Conservation (phyloP, 2,113 vertebrate genomes). For the Uria lomvia region DNA sequence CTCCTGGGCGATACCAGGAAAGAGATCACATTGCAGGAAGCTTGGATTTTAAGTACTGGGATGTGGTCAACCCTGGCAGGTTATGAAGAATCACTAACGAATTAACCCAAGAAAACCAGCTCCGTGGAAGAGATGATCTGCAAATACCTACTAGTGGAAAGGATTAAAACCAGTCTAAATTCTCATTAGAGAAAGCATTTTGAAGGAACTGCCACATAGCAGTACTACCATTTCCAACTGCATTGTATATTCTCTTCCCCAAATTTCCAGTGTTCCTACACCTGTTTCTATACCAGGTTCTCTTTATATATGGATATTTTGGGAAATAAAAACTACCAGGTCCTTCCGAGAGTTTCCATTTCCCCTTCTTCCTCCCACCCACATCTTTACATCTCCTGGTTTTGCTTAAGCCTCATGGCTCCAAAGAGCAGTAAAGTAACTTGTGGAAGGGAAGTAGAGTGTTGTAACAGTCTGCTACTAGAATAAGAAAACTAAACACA, state of each 20-base stretch:
- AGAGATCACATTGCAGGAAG: fast-evolving
- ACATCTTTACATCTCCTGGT: neutral
- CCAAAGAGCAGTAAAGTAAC: neutral
- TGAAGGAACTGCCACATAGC: neutral
- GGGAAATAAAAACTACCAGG: neutral
- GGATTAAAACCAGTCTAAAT: neutral
- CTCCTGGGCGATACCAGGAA: neutral
- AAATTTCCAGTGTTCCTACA: neutral
- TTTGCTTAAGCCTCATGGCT: neutral
- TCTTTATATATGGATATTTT: neutral
- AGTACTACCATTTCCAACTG: neutral
- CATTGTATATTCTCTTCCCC: neutral
- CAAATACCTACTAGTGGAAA: neutral
- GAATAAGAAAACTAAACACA: neutral
- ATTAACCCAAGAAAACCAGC: neutral
- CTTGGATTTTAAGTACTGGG: fast-evolving
- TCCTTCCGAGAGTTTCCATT: neutral
- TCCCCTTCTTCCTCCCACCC: neutral
- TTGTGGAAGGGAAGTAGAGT: neutral
- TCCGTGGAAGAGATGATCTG: neutral
- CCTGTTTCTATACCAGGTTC: neutral
- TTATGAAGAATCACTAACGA: neutral
- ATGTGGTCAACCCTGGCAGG: fast-evolving
- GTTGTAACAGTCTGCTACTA: neutral
- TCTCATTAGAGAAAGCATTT: neutral